phyloP scores from a whole-genome alignment of 30 jellyfish, hydroid and myxozoan species.

The Rhopilema esculentum region DNA sequence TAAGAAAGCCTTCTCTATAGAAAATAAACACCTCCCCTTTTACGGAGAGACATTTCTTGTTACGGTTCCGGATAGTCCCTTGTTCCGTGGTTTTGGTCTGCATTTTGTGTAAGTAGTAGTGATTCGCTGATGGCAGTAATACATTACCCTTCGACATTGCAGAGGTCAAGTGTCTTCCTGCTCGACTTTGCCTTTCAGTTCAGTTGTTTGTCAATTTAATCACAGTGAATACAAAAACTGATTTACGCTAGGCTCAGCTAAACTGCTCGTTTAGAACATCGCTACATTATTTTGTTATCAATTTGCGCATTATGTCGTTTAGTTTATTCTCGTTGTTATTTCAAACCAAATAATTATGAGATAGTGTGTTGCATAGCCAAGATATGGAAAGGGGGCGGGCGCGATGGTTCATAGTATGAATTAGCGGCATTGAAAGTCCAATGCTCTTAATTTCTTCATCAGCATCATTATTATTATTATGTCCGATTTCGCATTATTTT shows the following conservation, averaged over 20 bases:
- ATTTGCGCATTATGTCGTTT: no score
- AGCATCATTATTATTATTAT: background rate
- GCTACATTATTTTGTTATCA: no score
- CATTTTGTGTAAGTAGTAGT: background rate
- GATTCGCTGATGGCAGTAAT: background rate
- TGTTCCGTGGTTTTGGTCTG: constrained; percentile 1
- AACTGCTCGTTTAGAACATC: background rate
- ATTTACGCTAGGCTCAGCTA: background rate
- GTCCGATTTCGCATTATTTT: background rate
- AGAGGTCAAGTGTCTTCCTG: constrained; percentile 56
- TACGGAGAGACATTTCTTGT: no score
- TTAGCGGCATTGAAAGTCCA: no score
- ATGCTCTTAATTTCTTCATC: background rate
- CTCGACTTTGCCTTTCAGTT: background rate
- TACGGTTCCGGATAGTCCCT: no score
- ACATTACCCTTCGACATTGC: background rate
- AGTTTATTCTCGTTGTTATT: no score
- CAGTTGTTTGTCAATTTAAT: background rate
- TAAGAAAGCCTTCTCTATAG: no score
- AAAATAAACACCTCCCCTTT: no score
- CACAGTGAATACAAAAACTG: background rate
- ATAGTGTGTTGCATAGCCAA: no score
- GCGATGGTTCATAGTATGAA: no score
- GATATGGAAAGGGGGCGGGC: no score
- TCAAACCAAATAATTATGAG: no score